A percentile compares a stretch with the other conserved stretches of the same genome.
Evolutionary conservation across 2,797 vertebrate genomes (phyloP).

Genomic region (Catostomus latipinnis): DNA sequence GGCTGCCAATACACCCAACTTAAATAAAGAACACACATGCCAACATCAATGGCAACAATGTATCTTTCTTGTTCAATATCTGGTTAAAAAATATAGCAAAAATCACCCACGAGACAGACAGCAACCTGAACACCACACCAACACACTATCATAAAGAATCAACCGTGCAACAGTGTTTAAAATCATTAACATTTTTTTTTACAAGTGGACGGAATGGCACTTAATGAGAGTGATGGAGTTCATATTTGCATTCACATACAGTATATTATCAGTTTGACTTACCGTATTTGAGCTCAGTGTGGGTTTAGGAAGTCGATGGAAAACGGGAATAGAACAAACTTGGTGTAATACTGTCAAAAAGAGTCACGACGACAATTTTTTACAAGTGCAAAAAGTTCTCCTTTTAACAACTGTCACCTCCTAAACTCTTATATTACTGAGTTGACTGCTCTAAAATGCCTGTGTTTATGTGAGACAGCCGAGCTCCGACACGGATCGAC

Average conservation of each 20-base stretch:
- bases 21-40: neutral
- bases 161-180: neutral
- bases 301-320: neutral
- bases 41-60: neutral
- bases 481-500: slow-evolving; percentile 9
- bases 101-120: neutral
- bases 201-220: neutral
- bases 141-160: neutral
- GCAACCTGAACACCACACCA: neutral
- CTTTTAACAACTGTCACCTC: neutral
- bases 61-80: neutral
- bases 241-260: neutral
- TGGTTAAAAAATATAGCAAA: neutral
- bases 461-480: no score
- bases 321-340: slow-evolving; percentile 4
- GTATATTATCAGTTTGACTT: neutral
- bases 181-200: neutral
- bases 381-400: slow-evolving; percentile 5
- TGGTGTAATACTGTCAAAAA: neutral
- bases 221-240: neutral
- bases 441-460: neutral
- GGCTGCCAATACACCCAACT: neutral
- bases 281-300: slow-evolving; percentile 4
- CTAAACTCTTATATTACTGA: neutral
- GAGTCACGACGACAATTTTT: neutral